Evolutionary conservation across 2,797 vertebrate genomes (phyloP), one percentile per base, ranked within the genome.

Genomic region (Anas acuta): DNA sequence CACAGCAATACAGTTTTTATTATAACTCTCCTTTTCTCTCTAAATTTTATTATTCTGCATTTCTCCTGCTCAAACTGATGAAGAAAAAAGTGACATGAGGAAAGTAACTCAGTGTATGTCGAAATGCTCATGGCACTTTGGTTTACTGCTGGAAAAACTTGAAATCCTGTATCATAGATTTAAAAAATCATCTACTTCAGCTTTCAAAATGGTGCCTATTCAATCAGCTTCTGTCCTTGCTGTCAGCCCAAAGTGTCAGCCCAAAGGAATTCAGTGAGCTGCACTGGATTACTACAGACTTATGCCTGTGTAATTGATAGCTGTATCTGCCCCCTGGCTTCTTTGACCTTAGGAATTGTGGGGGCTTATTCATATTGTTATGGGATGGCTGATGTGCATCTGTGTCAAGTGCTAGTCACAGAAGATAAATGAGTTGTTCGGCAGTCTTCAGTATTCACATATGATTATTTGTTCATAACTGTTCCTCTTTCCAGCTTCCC

Each of bases 261-360:
- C 8, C 30, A 61, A 35, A 87, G 49, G 25, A 84, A 72, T 58
- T 72, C 22, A 47, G 20, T 51, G 54, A 64, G 5, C 58, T 81
- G 39, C 66, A 53, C 10, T 35, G 30, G 26, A 39, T 84, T 70
- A 4, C 49, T 79, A 26, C 7, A 49, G 39, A 57, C 32, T 73
- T 33, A 37, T 80, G 5, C 21, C 33, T 47, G 3, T 30, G 11
- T 49, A 72, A 91, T 41, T 9, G 15, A 49, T 16, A 75, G 18
- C 11, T 73, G 23, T 56, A 23, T 80, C 47, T 82, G 35, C 18
- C 67, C 57, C 47, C 25, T 95, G 85, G 77, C 54, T 95, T 90
- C 89, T 82, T 85, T 89, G 84, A 82, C 94, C 56, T 97, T 84
- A 74, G 82, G 79, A 88, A 94, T 87, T 75, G 70, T 15, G 56